Evolutionary conservation across 2,888 invertebrate species (phyloP).

Genomic region (Dryomyza anilis): DNA sequence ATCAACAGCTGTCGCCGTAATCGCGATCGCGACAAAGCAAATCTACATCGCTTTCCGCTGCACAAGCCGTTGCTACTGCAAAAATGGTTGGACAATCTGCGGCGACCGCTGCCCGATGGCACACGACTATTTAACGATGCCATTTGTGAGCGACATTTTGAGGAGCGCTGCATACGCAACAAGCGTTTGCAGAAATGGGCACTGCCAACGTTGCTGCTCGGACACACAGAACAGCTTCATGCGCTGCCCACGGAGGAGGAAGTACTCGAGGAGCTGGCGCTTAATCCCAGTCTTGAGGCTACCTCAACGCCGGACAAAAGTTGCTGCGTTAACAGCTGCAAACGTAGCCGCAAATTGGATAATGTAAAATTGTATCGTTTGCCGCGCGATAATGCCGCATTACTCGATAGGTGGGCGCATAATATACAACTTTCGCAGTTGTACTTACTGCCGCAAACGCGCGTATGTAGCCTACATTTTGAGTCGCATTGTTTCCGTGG

Average conservation of each 20-base stretch:
- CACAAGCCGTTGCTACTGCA: constrained; percentile 44
- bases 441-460: constrained; percentile 34
- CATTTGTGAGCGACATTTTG: constrained; percentile 53
- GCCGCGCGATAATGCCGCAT: constrained; percentile 48
- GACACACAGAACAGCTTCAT: constrained; percentile 43
- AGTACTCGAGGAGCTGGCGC: constrained; percentile 48
- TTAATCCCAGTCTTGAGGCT: constrained; percentile 33
- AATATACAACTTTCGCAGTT: constrained; percentile 50
- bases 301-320: constrained; percentile 51
- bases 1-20: constrained; percentile 50
- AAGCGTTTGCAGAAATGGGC: constrained; percentile 55
- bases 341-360: constrained; percentile 53
- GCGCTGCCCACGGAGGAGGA: constrained; percentile 48
- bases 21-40: constrained; percentile 53
- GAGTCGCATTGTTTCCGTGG: constrained; percentile 54
- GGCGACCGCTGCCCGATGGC: constrained; percentile 50
- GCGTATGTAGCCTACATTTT: constrained; percentile 53
- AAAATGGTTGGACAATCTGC: constrained; percentile 53
- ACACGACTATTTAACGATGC: constrained; percentile 53
- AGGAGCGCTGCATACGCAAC: constrained; percentile 52
- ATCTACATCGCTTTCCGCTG: constrained; percentile 53
- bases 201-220: constrained; percentile 48
- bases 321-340: constrained; percentile 50
- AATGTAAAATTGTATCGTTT: constrained; percentile 52
- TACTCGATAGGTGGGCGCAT: constrained; percentile 53